Percentiles rank a stretch among this genome's conserved stretches.
Evolutionary conservation across 1,140 invertebrate genomes (phyloP).

Genomic region (Sitophilus oryzae): DNA sequence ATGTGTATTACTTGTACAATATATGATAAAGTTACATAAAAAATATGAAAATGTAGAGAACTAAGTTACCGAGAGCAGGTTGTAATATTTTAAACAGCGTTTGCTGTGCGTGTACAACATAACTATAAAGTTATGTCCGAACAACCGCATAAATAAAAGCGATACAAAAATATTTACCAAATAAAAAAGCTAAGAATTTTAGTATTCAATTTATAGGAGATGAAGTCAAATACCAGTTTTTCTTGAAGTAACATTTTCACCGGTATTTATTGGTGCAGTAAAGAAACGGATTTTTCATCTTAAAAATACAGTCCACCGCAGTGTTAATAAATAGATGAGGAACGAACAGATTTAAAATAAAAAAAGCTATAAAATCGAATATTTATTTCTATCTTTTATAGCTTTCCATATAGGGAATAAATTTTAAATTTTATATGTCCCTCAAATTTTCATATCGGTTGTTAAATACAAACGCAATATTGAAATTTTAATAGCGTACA

Average conservation of each 20-base stretch:
- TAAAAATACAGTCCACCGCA: too few species aligned
- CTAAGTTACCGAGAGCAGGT: not conserved
- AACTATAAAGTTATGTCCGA: conserved; percentile 13
- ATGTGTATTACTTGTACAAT: too few species aligned
- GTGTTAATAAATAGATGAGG: too few species aligned
- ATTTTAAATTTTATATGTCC: too few species aligned
- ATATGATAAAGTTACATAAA: not conserved
- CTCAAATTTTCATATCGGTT: too few species aligned
- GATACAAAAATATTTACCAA: not conserved
- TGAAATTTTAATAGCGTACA: too few species aligned
- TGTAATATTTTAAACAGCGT: conserved; percentile 10
- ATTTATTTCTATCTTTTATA: too few species aligned
- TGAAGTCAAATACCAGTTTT: not conserved
- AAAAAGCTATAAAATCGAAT: too few species aligned
- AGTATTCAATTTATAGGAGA: not conserved
- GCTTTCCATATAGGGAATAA: too few species aligned
- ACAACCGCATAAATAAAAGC: conserved; percentile 14
- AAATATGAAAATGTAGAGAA: not conserved
- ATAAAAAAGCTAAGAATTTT: not conserved
- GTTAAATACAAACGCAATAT: too few species aligned
- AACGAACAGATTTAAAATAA: too few species aligned
- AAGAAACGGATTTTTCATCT: too few species aligned
- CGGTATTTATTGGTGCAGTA: not conserved
- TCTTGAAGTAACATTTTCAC: not conserved
- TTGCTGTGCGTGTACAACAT: conserved; percentile 14